Evolutionary conservation across 2,888 invertebrate species (phyloP).

Genomic region (Patella caerulea): DNA sequence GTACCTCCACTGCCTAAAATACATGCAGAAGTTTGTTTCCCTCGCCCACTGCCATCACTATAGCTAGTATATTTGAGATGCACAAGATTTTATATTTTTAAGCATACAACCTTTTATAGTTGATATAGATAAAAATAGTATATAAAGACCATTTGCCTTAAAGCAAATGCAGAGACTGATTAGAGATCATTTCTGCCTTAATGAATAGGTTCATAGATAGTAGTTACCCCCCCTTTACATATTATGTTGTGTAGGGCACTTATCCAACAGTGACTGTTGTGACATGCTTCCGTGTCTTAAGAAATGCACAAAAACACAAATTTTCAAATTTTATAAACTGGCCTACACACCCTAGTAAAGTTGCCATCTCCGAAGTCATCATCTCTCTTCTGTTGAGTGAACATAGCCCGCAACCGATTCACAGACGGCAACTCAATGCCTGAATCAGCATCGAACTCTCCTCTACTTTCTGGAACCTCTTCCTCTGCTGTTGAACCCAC

Average conservation of each 20-base stretch:
- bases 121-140: too few species aligned
- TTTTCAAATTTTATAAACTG: background rate
- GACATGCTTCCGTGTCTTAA: too few species aligned
- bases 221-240: too few species aligned
- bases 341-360: conserved; percentile 51
- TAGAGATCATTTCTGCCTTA: too few species aligned
- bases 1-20: too few species aligned
- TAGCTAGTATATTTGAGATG: too few species aligned
- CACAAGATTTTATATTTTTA: background rate
- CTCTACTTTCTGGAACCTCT: conserved; percentile 59
- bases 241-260: background rate
- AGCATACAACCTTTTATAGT: background rate
- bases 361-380: conserved; percentile 34
- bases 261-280: too few species aligned
- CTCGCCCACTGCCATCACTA: too few species aligned
- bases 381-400: conserved; percentile 41
- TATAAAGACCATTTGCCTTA: too few species aligned
- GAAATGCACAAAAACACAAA: background rate
- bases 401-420: conserved; percentile 60
- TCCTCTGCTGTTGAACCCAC: conserved; percentile 51
- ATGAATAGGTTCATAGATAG: too few species aligned
- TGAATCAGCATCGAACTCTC: conserved; percentile 56
- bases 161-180: too few species aligned
- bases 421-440: conserved; percentile 63
- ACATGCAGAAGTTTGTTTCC: too few species aligned